Conservation (phyloP, 2,888 invertebrate species). For the Pyrgus malvae region DNA sequence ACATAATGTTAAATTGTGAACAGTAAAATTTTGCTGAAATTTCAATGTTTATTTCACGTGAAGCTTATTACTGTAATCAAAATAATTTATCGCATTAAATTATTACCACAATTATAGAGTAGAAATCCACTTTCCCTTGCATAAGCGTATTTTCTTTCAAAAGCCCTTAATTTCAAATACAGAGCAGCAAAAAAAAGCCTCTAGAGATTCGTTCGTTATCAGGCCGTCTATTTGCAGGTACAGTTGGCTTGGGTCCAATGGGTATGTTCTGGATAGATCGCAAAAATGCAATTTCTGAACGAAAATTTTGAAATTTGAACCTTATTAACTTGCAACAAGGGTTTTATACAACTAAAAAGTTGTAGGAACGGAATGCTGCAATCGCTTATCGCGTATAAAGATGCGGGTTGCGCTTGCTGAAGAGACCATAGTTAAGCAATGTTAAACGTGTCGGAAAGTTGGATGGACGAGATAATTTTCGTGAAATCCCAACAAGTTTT, state of each 20-base stretch:
- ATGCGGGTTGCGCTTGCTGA: no score
- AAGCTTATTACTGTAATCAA: not conserved
- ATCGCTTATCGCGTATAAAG: no score
- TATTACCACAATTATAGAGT: no score
- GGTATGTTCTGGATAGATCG: conserved; percentile 14
- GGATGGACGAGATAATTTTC: no score
- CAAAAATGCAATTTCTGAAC: conserved; percentile 10
- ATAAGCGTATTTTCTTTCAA: not conserved
- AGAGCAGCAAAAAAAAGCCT: conserved; percentile 2
- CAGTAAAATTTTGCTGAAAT: no score
- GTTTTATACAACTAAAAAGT: no score
- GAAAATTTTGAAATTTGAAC: not conserved
- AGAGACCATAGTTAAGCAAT: no score
- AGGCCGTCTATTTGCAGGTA: conserved; percentile 19
- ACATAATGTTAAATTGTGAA: no score
- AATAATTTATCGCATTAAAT: no score
- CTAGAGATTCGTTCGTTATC: conserved; percentile 19
- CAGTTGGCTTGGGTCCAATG: conserved; percentile 18
- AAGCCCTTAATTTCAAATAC: not conserved
- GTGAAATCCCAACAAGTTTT: no score
- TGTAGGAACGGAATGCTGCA: no score
- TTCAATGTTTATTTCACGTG: not conserved
- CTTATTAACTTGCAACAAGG: conserved; percentile 1
- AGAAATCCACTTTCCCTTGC: not conserved
- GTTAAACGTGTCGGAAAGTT: no score